These are phyloP conservation scores for Mycteria americana DNA, from an alignment of 2,797 vertebrate genomes.

Conservation along the genomic window DNA sequence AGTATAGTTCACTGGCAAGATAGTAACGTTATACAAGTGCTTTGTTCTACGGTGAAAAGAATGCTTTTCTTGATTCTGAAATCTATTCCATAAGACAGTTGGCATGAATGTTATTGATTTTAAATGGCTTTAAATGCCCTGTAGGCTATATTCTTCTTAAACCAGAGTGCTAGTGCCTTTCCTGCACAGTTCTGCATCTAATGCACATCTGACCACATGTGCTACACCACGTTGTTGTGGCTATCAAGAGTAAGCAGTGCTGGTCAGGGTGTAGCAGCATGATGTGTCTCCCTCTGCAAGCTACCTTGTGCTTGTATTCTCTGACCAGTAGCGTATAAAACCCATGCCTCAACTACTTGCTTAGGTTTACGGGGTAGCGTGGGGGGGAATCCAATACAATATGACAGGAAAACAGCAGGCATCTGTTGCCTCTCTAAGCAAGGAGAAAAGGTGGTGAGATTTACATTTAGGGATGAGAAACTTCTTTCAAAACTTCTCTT, in stretches of 20 bases:
- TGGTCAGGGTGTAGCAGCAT: not conserved
- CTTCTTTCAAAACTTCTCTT: slow-evolving; percentile 25
- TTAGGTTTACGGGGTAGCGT: fast-evolving
- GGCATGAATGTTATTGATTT: not conserved
- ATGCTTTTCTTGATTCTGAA: not conserved
- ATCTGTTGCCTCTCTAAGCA: not conserved
- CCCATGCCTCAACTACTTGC: not conserved
- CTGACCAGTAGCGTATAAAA: not conserved
- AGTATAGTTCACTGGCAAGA: not conserved
- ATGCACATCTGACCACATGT: not conserved
- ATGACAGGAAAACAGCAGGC: not conserved
- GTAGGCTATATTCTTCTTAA: not conserved
- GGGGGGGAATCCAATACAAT: not conserved
- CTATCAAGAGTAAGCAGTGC: not conserved
- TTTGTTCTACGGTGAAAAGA: not conserved
- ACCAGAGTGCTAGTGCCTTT: not conserved
- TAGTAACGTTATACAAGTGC: not conserved
- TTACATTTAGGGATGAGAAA: not conserved
- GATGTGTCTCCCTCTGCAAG: not conserved
- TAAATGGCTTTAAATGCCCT: not conserved
- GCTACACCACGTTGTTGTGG: not conserved
- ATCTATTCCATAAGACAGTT: not conserved
- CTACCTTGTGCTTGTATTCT: not conserved
- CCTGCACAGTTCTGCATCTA: not conserved
- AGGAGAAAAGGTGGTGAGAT: not conserved